Conservation (phyloP, 2,113 vertebrate genomes). For the Hipposideros armiger region DNA sequence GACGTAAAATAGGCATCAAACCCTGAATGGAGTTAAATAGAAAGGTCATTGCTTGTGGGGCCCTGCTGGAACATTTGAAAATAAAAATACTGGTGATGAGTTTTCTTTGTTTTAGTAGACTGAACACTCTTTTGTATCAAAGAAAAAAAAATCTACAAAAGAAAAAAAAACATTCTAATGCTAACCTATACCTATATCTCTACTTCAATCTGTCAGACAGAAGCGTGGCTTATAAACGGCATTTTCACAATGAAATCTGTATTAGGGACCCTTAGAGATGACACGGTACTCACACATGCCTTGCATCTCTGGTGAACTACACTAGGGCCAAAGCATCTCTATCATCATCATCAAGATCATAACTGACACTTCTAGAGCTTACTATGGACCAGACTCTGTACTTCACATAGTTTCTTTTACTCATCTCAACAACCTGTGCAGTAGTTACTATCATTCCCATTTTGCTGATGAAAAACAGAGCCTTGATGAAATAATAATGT, state of each 20-base stretch:
- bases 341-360: not conserved
- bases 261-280: not conserved
- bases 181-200: not conserved
- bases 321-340: not conserved
- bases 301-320: not conserved
- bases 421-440: not conserved
- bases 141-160: not conserved
- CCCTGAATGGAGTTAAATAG: constrained; percentile 85
- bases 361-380: not conserved
- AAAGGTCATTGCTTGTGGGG: not conserved
- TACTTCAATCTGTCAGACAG: not conserved
- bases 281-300: not conserved
- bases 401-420: not conserved
- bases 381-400: not conserved
- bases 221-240: not conserved
- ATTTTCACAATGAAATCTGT: not conserved
- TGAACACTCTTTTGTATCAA: not conserved
- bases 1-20: constrained; percentile 96
- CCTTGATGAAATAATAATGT: not conserved
- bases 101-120: not conserved
- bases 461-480: not conserved
- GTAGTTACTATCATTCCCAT: not conserved
- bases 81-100: not conserved
- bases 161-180: not conserved
- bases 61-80: accelerated